Evolutionary conservation across 1,140 invertebrate genomes (phyloP), one percentile per base, ranked within the genome.

Genomic region (Drosophila truncata): DNA sequence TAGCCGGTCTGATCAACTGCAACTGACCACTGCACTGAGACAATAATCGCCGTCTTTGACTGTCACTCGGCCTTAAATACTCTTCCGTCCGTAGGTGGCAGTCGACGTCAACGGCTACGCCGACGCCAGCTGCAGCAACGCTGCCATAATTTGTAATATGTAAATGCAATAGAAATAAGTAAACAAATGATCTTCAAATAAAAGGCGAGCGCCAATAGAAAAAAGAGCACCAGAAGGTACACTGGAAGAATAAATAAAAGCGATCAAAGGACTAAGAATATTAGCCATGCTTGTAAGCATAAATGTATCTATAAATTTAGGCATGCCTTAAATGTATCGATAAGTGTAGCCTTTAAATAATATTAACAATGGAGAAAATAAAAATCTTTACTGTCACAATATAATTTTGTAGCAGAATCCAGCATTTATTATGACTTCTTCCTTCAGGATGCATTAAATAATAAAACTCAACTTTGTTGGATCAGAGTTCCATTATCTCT

Each of bases 21-120:
- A 58, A 70, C 67, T 70, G 60, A 27, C 72, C 50, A 78, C 80
- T 67, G 71, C 58, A 70, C 73, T 82, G 80, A 47, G 63, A 71
- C 75, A 78, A 78, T 78, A 78, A 78, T 78, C 75, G 75, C 13
- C 4, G 44, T 20, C 58, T 59, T 63, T 18, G 31, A 5, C 39
- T 25, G 31, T 35, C 9, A 13, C 57, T 18, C 8, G 29, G 65
- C 58, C 47, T 78, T 78, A 78, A 78, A 78, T 78, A 78, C 64
- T 18, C n/a, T 74, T 27, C 39, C 27, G 16, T 18, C 35, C n/a
- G 39, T 65, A 18, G 72, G 50, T 52, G 72, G 73, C 41, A 23
- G 70, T 54, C 20, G 52, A 29, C 29, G 71, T 58, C 29, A 10
- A 27, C 23, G 59, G 20, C 23, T 23, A 50, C 50, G 18, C 7